Conservation (phyloP, 2,797 vertebrate species). For the Ispidina lecontei region DNA sequence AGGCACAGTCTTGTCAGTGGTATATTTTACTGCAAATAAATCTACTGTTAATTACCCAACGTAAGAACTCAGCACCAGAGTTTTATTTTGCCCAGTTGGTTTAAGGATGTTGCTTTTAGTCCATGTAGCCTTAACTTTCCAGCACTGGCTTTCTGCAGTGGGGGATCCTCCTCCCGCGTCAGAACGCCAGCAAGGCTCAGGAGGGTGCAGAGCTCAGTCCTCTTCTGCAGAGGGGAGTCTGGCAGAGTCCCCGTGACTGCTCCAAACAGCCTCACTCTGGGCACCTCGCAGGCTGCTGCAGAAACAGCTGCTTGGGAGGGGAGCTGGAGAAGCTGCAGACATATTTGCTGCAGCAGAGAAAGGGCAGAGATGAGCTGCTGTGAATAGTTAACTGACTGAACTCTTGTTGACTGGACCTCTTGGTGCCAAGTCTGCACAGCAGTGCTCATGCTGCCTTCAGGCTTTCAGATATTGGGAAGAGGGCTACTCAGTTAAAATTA, state of each 20-base stretch:
- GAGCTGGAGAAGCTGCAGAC: not conserved
- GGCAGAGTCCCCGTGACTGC: not conserved
- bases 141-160: not conserved
- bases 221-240: not conserved
- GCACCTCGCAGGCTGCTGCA: conserved; percentile 23
- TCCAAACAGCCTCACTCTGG: conserved; percentile 18
- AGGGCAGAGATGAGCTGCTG: not conserved
- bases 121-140: not conserved
- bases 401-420: not conserved
- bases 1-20: not conserved
- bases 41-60: not conserved
- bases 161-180: not conserved
- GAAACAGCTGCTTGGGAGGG: not conserved
- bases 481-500: not conserved
- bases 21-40: not conserved
- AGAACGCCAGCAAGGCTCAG: not conserved
- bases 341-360: not conserved
- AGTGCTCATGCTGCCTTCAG: not conserved
- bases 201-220: not conserved
- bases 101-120: not conserved
- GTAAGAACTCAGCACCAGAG: not conserved
- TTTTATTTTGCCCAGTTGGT: not conserved
- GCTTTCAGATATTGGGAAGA: not conserved
- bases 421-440: not conserved
- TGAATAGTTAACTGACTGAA: not conserved